Evolutionary conservation across 2,888 invertebrate species (phyloP).

Genomic region (Ophioninae sp.): DNA sequence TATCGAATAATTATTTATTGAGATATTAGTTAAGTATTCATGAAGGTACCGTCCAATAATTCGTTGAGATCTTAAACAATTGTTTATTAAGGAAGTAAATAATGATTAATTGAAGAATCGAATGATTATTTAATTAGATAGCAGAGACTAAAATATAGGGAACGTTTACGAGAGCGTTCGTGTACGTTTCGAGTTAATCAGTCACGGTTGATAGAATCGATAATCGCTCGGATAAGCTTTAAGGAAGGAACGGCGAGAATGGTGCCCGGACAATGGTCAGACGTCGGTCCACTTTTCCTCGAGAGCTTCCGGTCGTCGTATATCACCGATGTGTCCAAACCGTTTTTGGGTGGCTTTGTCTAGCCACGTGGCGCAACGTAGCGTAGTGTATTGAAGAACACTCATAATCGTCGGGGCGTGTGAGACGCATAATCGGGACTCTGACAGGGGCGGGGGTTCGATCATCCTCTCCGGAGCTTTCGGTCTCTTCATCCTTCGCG

Average conservation of each 20-base stretch:
- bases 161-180: conserved; percentile 23
- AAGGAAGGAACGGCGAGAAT: conserved; percentile 4
- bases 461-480: conserved; percentile 31
- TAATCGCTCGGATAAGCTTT: conserved; percentile 3
- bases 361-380: conserved; percentile 44
- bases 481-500: conserved; percentile 33
- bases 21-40: too few species aligned
- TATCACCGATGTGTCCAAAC: conserved; percentile 6
- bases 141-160: conserved; percentile 6
- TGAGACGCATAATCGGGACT: conserved; percentile 39
- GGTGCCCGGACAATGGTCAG: conserved; percentile 36
- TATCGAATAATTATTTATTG: too few species aligned
- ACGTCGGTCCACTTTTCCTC: conserved; percentile 30
- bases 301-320: conserved; percentile 43
- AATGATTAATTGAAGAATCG: too few species aligned
- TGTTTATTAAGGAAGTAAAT: too few species aligned
- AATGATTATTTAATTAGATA: too few species aligned
- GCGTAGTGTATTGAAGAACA: conserved; percentile 46
- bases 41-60: too few species aligned
- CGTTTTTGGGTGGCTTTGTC: conserved; percentile 5
- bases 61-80: too few species aligned
- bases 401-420: conserved; percentile 62
- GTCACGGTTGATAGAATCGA: conserved; percentile 39
- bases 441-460: conserved; percentile 16
- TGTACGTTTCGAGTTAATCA: conserved; percentile 57